A percentile compares a stretch with the other conserved stretches of the same genome.
Evolutionary conservation across 1,140 invertebrate species (phyloP).

Genomic region (Halyomorpha halys): DNA sequence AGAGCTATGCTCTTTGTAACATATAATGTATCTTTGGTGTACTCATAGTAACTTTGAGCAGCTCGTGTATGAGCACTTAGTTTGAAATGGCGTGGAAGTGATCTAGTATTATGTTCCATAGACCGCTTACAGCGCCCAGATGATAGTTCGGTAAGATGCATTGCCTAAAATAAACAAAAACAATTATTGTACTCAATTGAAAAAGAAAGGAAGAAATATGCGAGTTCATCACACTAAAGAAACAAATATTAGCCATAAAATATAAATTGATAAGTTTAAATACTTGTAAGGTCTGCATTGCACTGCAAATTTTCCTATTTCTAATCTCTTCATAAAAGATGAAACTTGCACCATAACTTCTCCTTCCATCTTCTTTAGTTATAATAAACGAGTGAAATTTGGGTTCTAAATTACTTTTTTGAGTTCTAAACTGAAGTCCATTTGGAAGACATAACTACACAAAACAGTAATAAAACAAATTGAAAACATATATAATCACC

Average conservation of each 20-base stretch:
- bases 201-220: not conserved
- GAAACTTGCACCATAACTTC: constrained; percentile 86
- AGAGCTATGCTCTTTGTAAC: constrained; percentile 91
- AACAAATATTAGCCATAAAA: not conserved
- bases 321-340: constrained; percentile 93
- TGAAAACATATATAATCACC: not conserved
- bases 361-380: constrained; percentile 88
- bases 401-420: constrained; percentile 80
- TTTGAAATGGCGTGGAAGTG: constrained; percentile 78
- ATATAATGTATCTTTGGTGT: constrained; percentile 82
- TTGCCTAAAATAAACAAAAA: constrained; percentile 48
- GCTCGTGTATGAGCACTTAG: constrained; percentile 54
- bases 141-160: constrained; percentile 83
- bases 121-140: constrained; percentile 44
- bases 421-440: constrained; percentile 86
- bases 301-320: constrained; percentile 81
- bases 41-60: constrained; percentile 80
- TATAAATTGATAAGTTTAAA: constrained; percentile 8
- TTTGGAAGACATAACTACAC: constrained; percentile 83
- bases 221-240: not conserved
- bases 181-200: not conserved
- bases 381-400: constrained; percentile 95
- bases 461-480: constrained; percentile 27
- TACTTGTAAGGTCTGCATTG: constrained; percentile 87
- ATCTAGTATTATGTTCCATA: constrained; percentile 49